These are phyloP conservation scores for Lasiurus borealis DNA, from an alignment of 2,113 vertebrate species.

Conservation along the genomic window DNA sequence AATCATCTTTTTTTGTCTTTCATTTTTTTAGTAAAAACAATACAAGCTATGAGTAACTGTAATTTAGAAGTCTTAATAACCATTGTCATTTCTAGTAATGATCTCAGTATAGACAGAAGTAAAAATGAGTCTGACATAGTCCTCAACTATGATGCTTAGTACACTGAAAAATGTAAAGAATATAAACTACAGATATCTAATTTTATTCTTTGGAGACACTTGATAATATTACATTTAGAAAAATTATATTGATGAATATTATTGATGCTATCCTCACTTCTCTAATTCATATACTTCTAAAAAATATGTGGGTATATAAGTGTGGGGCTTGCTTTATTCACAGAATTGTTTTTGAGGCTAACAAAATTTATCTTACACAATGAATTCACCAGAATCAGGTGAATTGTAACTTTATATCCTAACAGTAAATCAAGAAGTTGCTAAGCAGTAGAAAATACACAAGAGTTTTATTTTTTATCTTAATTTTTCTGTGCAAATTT, in stretches of 20 bases:
- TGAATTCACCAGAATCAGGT: constrained; percentile 37
- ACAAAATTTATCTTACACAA: not conserved
- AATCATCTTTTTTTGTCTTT: not conserved
- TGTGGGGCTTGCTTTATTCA: not conserved
- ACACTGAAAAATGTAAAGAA: not conserved
- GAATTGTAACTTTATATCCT: not conserved
- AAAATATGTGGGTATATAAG: not conserved
- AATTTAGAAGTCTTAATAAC: not conserved
- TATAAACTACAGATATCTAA: not conserved
- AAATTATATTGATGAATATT: not conserved
- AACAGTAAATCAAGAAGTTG: not conserved
- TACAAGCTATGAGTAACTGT: not conserved
- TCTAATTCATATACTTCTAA: not conserved
- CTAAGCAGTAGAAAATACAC: constrained; percentile 49
- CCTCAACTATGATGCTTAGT: not conserved
- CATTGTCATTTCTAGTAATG: not conserved
- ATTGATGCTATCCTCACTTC: not conserved
- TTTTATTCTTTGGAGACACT: not conserved
- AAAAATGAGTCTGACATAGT: not conserved
- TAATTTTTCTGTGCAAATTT: not conserved
- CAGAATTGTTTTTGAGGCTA: constrained; percentile 40
- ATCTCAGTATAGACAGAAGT: not conserved
- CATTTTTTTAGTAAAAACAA: not conserved
- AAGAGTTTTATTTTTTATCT: not conserved
- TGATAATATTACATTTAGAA: not conserved